Evolutionary conservation across 2,888 invertebrate species (phyloP).

Genomic region (Deroplatys truncata): DNA sequence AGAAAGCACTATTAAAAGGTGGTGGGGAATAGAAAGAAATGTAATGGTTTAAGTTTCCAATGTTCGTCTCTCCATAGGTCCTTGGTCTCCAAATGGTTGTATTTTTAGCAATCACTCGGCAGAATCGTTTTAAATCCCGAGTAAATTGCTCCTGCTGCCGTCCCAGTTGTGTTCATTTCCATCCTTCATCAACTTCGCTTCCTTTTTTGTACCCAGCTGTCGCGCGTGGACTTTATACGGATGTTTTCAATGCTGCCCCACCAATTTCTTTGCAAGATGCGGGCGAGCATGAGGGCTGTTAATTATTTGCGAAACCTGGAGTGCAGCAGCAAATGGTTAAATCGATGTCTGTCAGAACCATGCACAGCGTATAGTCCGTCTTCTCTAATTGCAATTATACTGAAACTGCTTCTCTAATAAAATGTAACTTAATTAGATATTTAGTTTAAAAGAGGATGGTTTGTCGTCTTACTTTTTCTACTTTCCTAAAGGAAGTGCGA

Average conservation of each 20-base stretch:
- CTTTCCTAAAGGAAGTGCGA: no score
- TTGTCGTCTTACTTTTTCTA: no score
- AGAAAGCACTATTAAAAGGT: no score
- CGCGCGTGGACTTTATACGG: neutral
- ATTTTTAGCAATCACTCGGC: neutral
- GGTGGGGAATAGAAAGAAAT: no score
- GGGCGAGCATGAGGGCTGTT: no score
- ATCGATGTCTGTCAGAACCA: neutral
- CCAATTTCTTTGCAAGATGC: neutral
- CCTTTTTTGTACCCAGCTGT: neutral
- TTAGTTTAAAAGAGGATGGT: no score
- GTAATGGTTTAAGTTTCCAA: no score
- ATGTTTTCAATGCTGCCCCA: neutral
- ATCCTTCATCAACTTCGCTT: neutral
- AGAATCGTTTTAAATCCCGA: neutral
- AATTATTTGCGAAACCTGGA: neutral
- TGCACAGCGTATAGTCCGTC: no score
- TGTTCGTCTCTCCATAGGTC: no score
- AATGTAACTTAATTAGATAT: neutral
- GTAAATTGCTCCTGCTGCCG: neutral
- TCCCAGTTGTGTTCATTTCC: neutral
- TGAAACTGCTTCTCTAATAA: neutral
- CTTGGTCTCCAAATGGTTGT: neutral
- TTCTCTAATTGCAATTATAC: neutral
- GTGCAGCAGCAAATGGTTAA: neutral